Evolutionary conservation across 2,797 vertebrate species (phyloP), one percentile per base, ranked within the genome.

Genomic region (Rhodeus uyekii): DNA sequence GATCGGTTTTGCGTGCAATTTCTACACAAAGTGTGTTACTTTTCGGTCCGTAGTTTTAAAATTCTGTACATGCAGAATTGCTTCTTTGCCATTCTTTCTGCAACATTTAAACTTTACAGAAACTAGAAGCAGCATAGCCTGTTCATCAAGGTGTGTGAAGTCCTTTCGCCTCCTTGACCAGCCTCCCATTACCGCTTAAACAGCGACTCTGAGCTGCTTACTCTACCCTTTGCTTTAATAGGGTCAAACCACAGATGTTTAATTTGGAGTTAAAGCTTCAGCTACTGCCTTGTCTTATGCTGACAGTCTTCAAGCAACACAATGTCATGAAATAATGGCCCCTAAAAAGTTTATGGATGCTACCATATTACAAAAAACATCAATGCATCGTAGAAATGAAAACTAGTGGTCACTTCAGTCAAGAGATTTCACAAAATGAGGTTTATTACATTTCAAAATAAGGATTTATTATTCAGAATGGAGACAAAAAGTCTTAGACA

Each of bases 171-270:
- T 78, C 34, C n/a, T 69, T 81, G 80, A 75, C 72, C 67, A 78
- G 72, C 24, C 16, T 60, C 61, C 60, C 29, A 42, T 87, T 78
- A 50, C 34, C 76, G 77, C 73, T 53, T 83, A 55, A 58, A 19
- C n/a, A 61, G 9, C 1, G 36, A 60, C 58, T 74, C 75, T 39
- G 60, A 79, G 71, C 24, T 72, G 55, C 76, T 65, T 74, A 42
- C 61, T 36, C 34, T 79, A 80, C 64, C 72, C 81, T 80, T 32
- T 34, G 38, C 14, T 84, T 86, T 87, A 84, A 81, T 71, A 74
- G 79, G 86, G 84, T 85, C 85, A 85, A 85, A 82, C 38, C 79
- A 50, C 84, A 87, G 79, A 82, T 87, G 84, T 79, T 67, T 46
- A 58, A 24, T 36, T 19, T 32, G 1, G 32, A 82, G 24, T 78